Evolutionary conservation across 2,888 invertebrate species (phyloP).

Genomic region (Sepioteuthis lessoniana): DNA sequence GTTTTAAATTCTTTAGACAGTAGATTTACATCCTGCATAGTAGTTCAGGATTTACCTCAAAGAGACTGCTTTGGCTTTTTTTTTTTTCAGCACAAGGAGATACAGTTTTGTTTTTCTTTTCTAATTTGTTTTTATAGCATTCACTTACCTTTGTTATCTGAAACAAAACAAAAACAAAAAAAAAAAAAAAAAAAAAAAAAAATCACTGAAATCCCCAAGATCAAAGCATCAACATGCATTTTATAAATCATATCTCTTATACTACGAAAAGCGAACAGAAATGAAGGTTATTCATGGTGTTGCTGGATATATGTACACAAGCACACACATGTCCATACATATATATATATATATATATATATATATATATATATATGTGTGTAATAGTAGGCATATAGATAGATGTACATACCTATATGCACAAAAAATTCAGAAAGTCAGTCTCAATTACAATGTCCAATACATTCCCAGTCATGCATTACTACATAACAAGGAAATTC

Average conservation of each 20-base stretch:
- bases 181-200: not conserved
- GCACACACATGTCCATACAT: not conserved
- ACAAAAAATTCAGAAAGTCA: not conserved
- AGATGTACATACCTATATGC: not conserved
- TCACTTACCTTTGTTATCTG: conserved; percentile 42
- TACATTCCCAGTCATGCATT: conserved; percentile 35
- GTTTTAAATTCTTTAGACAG: no score
- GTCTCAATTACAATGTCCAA: conserved; percentile 5
- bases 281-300: conserved; percentile 15
- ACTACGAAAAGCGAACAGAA: conserved; percentile 41
- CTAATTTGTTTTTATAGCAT: not conserved
- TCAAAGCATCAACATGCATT: conserved; percentile 40
- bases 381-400: not conserved
- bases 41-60: no score
- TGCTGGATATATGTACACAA: conserved; percentile 8
- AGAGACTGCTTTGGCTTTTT: no score
- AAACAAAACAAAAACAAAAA: not conserved
- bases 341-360: not conserved
- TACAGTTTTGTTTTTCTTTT: no score
- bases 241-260: conserved; percentile 39
- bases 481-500: conserved; percentile 12
- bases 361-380: not conserved
- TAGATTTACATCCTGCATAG: no score
- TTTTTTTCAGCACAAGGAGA: no score
- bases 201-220: conserved; percentile 37